These are phyloP conservation scores for Chaitophorus viminalis DNA, from an alignment of 2,888 invertebrate species.

Conservation along the genomic window DNA sequence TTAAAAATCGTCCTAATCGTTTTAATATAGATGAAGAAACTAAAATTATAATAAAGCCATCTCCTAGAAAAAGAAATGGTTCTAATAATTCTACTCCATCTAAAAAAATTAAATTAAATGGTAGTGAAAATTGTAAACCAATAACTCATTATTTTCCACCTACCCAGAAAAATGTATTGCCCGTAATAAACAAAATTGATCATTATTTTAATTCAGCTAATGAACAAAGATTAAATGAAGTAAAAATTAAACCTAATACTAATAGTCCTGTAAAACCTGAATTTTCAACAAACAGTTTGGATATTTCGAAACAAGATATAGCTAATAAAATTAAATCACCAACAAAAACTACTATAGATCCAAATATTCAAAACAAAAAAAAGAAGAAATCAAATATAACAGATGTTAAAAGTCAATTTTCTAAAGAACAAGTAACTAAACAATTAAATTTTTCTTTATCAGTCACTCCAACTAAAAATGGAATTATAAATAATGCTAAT, in stretches of 20 bases:
- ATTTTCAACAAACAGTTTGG: background rate
- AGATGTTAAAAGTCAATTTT: background rate
- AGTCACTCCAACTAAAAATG: constrained; percentile 38
- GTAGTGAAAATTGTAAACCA: background rate
- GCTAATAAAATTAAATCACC: background rate
- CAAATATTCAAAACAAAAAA: background rate
- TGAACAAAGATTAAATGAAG: background rate
- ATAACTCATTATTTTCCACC: constrained; percentile 42
- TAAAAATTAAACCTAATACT: background rate
- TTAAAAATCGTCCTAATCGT: constrained; percentile 30
- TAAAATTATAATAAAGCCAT: background rate
- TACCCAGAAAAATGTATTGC: background rate
- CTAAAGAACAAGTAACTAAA: background rate
- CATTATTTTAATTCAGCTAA: background rate
- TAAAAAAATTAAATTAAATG: constrained; percentile 31
- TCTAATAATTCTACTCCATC: constrained; percentile 22
- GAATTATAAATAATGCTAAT: background rate
- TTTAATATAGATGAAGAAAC: constrained; percentile 35
- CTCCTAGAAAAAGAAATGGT: constrained; percentile 3
- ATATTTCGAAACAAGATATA: background rate
- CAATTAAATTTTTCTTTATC: background rate
- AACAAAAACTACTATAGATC: background rate
- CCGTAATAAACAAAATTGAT: background rate
- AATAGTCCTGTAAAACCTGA: constrained; percentile 9
- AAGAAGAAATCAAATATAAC: background rate